Evolutionary conservation across 2,888 invertebrate genomes (phyloP).

Genomic region (Spilarctia lutea): DNA sequence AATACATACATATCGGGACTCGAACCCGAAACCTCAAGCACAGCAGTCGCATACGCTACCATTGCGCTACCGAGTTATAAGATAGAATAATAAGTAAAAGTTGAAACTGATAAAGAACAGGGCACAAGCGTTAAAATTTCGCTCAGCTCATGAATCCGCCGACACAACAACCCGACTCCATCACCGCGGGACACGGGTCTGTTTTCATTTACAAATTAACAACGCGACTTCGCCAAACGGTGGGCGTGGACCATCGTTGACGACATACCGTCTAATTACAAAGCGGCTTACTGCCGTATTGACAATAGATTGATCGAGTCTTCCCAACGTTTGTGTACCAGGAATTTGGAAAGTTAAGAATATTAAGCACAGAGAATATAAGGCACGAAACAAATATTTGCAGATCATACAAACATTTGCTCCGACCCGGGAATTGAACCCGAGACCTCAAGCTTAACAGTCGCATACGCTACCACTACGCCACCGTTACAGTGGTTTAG

Average conservation of each 20-base stretch:
- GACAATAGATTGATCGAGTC: constrained; percentile 42
- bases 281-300: constrained; percentile 54
- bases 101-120: not conserved
- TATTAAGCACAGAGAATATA: not conserved
- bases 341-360: constrained; percentile 1
- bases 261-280: constrained; percentile 78
- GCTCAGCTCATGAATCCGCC: constrained; percentile 29
- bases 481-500: no score
- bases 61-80: no score
- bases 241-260: constrained; percentile 67
- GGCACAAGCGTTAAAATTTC: not conserved
- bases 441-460: no score
- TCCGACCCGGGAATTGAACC: no score
- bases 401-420: no score
- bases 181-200: constrained; percentile 63
- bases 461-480: no score
- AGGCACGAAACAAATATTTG: no score
- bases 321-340: constrained; percentile 19
- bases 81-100: not conserved
- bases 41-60: no score
- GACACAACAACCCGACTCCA: constrained; percentile 32
- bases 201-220: constrained; percentile 80
- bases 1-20: no score
- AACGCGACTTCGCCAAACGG: constrained; percentile 68
- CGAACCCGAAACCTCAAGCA: no score